Evolutionary conservation across 2,113 vertebrate genomes (phyloP), one percentile per base, ranked within the genome.

Genomic region (Garra rufa): DNA sequence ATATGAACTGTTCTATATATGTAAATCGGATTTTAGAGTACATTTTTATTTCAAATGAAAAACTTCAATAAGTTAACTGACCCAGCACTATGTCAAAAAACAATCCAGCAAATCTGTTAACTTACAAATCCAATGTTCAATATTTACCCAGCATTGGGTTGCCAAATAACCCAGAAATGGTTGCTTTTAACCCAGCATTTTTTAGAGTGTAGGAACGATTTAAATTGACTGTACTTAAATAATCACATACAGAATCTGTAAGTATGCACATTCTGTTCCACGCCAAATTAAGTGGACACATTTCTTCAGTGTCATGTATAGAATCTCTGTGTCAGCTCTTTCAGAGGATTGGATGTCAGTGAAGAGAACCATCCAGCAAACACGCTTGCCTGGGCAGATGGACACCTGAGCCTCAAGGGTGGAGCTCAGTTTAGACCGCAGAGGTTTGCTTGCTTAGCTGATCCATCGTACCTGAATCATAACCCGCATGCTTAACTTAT

Each of bases 381-480:
- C 21, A 78, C 13, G 34, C 30, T 59, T 13, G 4, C 24, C 11
- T 44, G 38, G 6, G 6, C 46, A 17, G 30, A 81, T 34, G 9
- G 57, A 65, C 78, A 81, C 77, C 57, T 80, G 57, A 80, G 57
- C 38, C 34, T 43, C 15, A 67, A 67, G 59, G 61, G 78, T 50
- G 78, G 78, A 81, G 78, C n/a, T 34, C 61, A 67, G 8, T 67
- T 67, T n/a, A 81, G 41, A 50, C 43, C 43, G 1, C 59, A 48
- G 24, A 80, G 24, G 34, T 48, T 81, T 50, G 17, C 43, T 81
- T 81, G 24, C 78, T 67, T 34, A 81, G 43, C 24, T 46, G 3
- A 67, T 15, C 43, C 78, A 67, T 46, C 52, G 3, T 44, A n/a
- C 59, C 59, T 81, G 46, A 79, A 38, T 71, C 34, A 48, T 48